phyloP scores from a whole-genome alignment of 2,113 vertebrate species.

The Perca flavescens region DNA sequence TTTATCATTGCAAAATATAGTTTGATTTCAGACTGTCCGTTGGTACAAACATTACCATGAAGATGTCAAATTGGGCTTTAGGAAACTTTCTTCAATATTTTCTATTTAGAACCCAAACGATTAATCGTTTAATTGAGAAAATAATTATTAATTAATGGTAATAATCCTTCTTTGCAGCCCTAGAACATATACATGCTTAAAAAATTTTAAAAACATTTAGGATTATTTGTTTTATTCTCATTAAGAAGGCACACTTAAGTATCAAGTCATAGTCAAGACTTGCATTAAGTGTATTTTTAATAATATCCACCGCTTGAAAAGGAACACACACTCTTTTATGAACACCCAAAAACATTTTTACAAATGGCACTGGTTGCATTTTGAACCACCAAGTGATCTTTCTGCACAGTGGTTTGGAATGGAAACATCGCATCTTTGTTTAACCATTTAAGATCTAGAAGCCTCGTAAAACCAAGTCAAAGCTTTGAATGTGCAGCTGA shows the following conservation, averaged over 20 bases:
- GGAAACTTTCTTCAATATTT: not conserved
- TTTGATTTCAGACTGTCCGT: not conserved
- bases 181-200: not conserved
- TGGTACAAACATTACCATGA: not conserved
- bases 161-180: not conserved
- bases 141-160: not conserved
- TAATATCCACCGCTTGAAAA: not conserved
- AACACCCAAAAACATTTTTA: not conserved
- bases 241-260: not conserved
- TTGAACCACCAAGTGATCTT: not conserved
- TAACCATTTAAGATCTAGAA: not conserved
- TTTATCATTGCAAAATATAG: not conserved
- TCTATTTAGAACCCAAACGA: not conserved
- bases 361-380: not conserved
- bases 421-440: not conserved
- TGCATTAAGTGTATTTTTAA: not conserved
- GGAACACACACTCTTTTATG: not conserved
- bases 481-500: constrained; percentile 26
- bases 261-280: not conserved
- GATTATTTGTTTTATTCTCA: not conserved
- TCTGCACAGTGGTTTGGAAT: not conserved
- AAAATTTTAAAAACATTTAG: not conserved
- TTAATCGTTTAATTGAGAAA: not conserved
- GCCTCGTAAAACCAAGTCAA: constrained; percentile 34
- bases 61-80: not conserved